A percentile compares a stretch with the other conserved stretches of the same genome.
phyloP scores from a whole-genome alignment of 2,113 vertebrate species.

The Plotosus lineatus region DNA sequence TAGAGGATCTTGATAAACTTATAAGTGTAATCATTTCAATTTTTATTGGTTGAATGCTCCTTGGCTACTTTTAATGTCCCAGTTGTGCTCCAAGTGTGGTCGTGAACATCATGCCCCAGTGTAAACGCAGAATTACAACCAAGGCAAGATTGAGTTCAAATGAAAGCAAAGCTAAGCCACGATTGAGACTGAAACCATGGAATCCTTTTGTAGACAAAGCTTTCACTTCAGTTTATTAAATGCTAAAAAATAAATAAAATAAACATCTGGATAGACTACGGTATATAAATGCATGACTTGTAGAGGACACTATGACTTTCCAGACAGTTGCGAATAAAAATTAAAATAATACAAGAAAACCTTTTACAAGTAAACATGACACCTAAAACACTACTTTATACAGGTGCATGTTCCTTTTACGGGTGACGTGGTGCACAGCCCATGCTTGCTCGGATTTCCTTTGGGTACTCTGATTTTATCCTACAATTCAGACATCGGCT shows the following conservation, averaged over 20 bases:
- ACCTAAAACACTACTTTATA: neutral
- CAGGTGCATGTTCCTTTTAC: conserved; percentile 27
- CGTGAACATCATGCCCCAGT: too few species aligned
- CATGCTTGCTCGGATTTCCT: too few species aligned
- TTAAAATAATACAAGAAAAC: neutral
- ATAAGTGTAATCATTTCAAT: too few species aligned
- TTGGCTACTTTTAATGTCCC: too few species aligned
- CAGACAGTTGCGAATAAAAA: neutral
- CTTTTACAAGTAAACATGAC: neutral
- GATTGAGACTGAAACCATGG: neutral
- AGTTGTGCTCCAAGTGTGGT: too few species aligned
- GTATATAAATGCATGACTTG: neutral
- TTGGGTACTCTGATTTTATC: too few species aligned
- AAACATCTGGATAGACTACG: neutral
- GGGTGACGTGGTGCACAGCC: too few species aligned
- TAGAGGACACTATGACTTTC: neutral
- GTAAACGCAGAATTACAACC: too few species aligned
- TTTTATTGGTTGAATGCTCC: too few species aligned
- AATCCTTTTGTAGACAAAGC: neutral
- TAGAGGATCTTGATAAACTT: too few species aligned
- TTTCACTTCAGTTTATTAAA: neutral
- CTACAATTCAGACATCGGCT: too few species aligned
- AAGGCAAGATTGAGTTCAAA: neutral
- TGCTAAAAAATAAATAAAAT: too few species aligned
- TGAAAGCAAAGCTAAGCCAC: neutral